phyloP scores from a whole-genome alignment of 2,888 invertebrate genomes.

The Azorinus chamasolen region DNA sequence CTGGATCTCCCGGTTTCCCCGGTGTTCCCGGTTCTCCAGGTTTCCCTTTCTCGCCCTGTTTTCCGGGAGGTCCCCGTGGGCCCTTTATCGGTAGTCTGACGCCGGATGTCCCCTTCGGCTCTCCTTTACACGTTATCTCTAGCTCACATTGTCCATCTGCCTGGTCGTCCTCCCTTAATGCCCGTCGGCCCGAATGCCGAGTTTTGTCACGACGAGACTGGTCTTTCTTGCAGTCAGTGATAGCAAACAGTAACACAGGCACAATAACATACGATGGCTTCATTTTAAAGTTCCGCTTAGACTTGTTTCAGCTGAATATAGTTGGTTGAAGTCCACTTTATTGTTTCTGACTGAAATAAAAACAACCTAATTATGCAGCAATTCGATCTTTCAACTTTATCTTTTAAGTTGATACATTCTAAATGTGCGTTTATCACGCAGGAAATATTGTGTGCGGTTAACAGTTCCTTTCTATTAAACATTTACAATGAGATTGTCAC shows the following conservation, averaged over 20 bases:
- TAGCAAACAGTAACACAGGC: constrained; percentile 54
- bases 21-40: constrained; percentile 78
- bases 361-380: too few species aligned
- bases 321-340: too few species aligned
- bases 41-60: constrained; percentile 77
- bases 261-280: constrained; percentile 40
- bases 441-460: too few species aligned
- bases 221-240: constrained; percentile 26
- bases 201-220: constrained; percentile 38
- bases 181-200: constrained; percentile 45
- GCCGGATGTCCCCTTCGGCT: constrained; percentile 64
- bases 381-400: too few species aligned
- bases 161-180: constrained; percentile 42
- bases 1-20: constrained; percentile 76
- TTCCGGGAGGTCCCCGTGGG: constrained; percentile 80
- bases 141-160: constrained; percentile 71
- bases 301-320: too few species aligned
- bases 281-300: constrained; percentile 11
- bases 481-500: too few species aligned
- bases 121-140: constrained; percentile 75
- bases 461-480: too few species aligned
- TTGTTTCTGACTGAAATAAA: too few species aligned
- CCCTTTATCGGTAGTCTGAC: constrained; percentile 82
- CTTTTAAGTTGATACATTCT: too few species aligned
- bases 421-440: too few species aligned